phyloP scores from a whole-genome alignment of 2,113 vertebrate genomes.

The Columba janthina region DNA sequence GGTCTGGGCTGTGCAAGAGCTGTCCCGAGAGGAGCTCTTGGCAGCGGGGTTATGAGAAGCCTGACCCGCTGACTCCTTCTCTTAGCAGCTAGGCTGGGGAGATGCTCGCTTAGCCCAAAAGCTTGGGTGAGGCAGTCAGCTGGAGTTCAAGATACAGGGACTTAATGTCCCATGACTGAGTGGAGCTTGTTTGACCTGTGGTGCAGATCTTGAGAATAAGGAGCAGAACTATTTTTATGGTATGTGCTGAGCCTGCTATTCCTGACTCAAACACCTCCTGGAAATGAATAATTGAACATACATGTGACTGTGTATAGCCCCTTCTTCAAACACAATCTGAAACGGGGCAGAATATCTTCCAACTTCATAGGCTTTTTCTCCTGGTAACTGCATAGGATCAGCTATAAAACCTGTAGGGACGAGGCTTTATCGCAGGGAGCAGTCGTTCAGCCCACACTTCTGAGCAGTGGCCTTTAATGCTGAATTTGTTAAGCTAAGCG shows the following conservation, averaged over 20 bases:
- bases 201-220: background rate
- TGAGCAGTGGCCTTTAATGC: background rate
- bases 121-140: constrained; percentile 51
- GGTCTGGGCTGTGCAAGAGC: background rate
- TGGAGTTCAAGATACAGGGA: constrained; percentile 60
- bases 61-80: background rate
- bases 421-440: background rate
- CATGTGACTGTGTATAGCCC: constrained; percentile 21
- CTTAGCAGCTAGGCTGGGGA: constrained; percentile 36
- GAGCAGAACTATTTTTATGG: constrained; percentile 48
- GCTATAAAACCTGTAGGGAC: background rate
- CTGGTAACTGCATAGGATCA: background rate
- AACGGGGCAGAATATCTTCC: background rate
- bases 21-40: constrained; percentile 40
- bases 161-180: constrained; percentile 59
- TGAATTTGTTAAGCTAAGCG: background rate
- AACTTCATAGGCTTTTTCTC: background rate
- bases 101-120: constrained; percentile 24
- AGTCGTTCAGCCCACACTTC: background rate
- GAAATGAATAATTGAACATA: constrained; percentile 61
- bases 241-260: constrained; percentile 64
- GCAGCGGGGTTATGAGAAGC: constrained; percentile 14
- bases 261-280: constrained; percentile 50
- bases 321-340: constrained; percentile 33
- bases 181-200: constrained; percentile 45